Conservation (phyloP, 2,888 invertebrate species). For the Apoderus coryli region DNA sequence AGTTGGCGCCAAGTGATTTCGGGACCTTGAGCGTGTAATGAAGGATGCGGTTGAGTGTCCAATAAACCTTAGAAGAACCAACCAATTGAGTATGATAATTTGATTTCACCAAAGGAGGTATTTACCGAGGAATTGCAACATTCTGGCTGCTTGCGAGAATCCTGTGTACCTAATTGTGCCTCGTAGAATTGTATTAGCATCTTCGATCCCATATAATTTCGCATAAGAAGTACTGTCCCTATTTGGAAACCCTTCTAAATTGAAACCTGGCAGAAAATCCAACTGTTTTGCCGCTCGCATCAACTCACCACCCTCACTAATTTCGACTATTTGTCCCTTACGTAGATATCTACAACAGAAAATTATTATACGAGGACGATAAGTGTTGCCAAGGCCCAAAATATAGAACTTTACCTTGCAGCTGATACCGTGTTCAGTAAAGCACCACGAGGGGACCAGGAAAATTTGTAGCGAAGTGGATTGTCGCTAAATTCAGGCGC, state of each 20-base stretch:
- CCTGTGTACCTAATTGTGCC: constrained; percentile 88
- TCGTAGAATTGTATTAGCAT: constrained; percentile 77
- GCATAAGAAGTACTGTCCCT: constrained; percentile 86
- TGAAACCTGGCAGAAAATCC: constrained; percentile 91
- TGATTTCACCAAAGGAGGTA: background rate
- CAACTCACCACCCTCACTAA: constrained; percentile 76
- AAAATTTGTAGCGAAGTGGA: constrained; percentile 80
- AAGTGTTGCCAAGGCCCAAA: background rate
- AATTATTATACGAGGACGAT: background rate
- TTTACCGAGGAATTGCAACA: constrained; percentile 48
- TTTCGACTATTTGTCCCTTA: constrained; percentile 56
- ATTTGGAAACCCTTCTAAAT: constrained; percentile 93
- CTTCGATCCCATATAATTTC: constrained; percentile 68
- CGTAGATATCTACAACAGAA: constrained; percentile 20
- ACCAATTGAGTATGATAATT: background rate
- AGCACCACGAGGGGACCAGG: constrained; percentile 94
- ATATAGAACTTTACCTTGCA: constrained; percentile 48
- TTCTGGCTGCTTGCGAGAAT: constrained; percentile 77
- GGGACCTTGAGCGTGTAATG: constrained; percentile 89
- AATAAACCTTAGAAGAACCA: constrained; percentile 57
- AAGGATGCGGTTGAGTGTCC: constrained; percentile 71
- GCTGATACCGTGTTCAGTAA: constrained; percentile 78
- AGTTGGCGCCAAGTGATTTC: constrained; percentile 88
- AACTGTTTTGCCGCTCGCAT: constrained; percentile 68
- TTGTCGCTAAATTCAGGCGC: constrained; percentile 94